Percentiles rank a stretch among this genome's conserved stretches.
phyloP scores from a whole-genome alignment of 2,797 vertebrate species.

The Melanotaenia trifasciata region DNA sequence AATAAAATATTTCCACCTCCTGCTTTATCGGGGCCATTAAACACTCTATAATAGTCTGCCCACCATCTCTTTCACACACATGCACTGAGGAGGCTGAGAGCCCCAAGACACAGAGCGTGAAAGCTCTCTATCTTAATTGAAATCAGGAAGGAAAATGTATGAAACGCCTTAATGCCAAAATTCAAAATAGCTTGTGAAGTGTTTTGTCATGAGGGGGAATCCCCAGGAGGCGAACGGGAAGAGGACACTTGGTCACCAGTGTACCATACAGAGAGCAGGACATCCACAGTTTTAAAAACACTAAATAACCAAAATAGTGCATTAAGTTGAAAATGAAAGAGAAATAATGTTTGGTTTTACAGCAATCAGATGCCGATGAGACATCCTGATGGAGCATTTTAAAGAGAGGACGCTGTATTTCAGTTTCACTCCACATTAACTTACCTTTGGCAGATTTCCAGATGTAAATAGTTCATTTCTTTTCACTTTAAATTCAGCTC shows the following conservation, averaged over 20 bases:
- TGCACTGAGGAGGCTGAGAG: constrained; percentile 33
- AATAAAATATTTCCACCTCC: constrained; percentile 66
- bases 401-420: too few species aligned
- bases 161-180: constrained; percentile 56
- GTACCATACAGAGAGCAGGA: neutral
- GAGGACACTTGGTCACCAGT: constrained; percentile 31
- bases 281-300: neutral
- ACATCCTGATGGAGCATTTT: too few species aligned
- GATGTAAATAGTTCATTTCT: neutral
- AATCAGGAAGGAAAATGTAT: constrained; percentile 81
- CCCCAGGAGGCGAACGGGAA: constrained; percentile 25
- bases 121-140: constrained; percentile 89
- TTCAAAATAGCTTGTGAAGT: constrained; percentile 53
- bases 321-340: neutral
- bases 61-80: constrained; percentile 24
- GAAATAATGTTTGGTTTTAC: too few species aligned
- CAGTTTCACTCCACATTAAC: too few species aligned
- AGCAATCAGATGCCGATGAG: too few species aligned
- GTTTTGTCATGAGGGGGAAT: constrained; percentile 41
- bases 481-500: neutral
- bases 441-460: neutral
- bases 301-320: neutral
- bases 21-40: constrained; percentile 66
- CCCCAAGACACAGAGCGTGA: constrained; percentile 53
- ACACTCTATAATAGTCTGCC: constrained; percentile 54